Base-by-base conservation (phyloP, 2,113 vertebrate genomes). In the Athene noctua region DNA sequence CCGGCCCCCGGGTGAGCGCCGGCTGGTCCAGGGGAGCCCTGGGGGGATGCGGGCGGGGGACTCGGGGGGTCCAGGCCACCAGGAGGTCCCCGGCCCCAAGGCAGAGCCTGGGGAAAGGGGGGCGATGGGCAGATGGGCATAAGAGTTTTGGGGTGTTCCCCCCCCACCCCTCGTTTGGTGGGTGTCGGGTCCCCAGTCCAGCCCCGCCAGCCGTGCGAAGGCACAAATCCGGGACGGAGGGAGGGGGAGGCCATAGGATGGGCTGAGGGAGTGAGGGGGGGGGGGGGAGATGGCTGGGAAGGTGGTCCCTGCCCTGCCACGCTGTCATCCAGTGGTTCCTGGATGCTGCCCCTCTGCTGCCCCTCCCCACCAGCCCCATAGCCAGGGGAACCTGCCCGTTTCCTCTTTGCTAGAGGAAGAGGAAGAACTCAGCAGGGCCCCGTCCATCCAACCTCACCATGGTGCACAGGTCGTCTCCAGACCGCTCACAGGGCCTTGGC, bases 381-480 rank as follows among this genome's bases (percentile, higher is more conserved):
- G 75, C 38, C 22, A 2, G 40, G 16, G 6, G 22, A 3, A 15
- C 30, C 1, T 1, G 7, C 23, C 55, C 2, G 5, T 42, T 42
- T 51, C 21, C 34, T 20, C 49, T 34, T 73, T 44, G 47, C 38
- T 52, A 3, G 38, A 27, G 32, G 27, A 4, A 51, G 21, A 23
- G 17, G 34, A 42, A 25, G 13, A 3, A 2, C 34, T 32, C 23
- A 44, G 57, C 38, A 59, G 23, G 15, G 29, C 25, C 32, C 58
- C 3, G 0, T 52, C 44, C 51, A 17, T 40, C 40, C 44, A 36
- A 4, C 22, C 46, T 38, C 5, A 13, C 61, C 12, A 7, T 0
- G 0, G 3, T 12, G 17, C 27, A 11, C 4, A 0, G 17, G 14
- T 13, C 34, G 25, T 15, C 47, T 44, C 72, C 5, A 6, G 30